phyloP scores from a whole-genome alignment of 30 jellyfish, hydroid and myxozoan species.

The Chrysaora quinquecirrha region DNA sequence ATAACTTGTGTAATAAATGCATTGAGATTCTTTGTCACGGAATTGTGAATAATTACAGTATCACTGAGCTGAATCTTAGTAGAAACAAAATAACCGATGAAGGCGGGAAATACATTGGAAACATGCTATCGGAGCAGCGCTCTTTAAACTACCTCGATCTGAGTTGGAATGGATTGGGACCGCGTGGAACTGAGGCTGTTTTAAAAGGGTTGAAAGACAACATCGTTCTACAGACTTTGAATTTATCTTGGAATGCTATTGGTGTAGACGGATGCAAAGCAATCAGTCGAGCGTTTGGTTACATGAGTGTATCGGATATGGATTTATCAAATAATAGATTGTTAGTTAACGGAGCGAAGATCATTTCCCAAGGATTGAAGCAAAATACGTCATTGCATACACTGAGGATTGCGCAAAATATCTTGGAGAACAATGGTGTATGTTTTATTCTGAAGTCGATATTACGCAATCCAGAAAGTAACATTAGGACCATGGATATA shows the following conservation, averaged over 20 bases:
- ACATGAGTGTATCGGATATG: background rate
- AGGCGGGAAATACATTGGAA: slow-evolving; percentile 53
- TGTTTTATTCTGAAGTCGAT: slow-evolving; percentile 48
- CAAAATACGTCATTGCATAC: slow-evolving; percentile 16
- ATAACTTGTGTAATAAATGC: slow-evolving; percentile 33
- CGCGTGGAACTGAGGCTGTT: slow-evolving; percentile 53
- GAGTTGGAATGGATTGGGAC: slow-evolving; percentile 70
- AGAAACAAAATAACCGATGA: slow-evolving; percentile 36
- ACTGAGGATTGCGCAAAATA: slow-evolving; percentile 35
- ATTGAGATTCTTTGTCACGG: slow-evolving; percentile 50
- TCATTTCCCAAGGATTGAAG: slow-evolving; percentile 32
- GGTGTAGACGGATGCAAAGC: slow-evolving; percentile 52
- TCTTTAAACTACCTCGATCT: slow-evolving; percentile 47
- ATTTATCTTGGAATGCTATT: slow-evolving; percentile 63
- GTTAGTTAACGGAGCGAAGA: slow-evolving; percentile 43
- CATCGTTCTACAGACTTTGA: slow-evolving; percentile 36
- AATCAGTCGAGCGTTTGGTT: slow-evolving; percentile 33
- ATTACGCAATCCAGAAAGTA: slow-evolving; percentile 27
- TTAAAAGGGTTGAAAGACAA: slow-evolving; percentile 51
- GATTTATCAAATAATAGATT: slow-evolving; percentile 59
- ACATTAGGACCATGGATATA: slow-evolving; percentile 37
- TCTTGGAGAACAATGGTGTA: slow-evolving; percentile 40
- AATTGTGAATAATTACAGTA: slow-evolving; percentile 33
- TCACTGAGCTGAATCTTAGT: slow-evolving; percentile 37
- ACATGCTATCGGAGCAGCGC: slow-evolving; percentile 65